Percentiles rank a stretch among this genome's conserved stretches.
Conservation (phyloP, 2,888 invertebrate genomes). For the Stramonita haemastoma region DNA sequence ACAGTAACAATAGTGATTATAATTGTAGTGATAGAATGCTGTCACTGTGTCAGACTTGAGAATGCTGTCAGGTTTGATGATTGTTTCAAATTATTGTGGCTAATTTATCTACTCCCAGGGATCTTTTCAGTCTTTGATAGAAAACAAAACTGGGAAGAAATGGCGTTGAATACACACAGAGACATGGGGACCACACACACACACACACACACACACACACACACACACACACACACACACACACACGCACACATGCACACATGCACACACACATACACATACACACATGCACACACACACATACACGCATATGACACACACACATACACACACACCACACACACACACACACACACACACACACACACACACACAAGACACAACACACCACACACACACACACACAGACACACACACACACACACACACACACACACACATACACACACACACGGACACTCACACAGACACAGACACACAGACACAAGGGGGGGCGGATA, state of each 20-base stretch:
- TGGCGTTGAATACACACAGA: too few relatives aligned
- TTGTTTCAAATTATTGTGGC: too few relatives aligned
- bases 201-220: not conserved
- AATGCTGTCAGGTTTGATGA: too few relatives aligned
- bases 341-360: conserved; percentile 23
- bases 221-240: not conserved
- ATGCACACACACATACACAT: not conserved
- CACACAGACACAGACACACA: not conserved
- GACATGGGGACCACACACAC: too few relatives aligned
- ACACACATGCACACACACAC: conserved; percentile 7
- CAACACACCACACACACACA: not conserved
- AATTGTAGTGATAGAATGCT: too few relatives aligned
- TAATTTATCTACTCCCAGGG: too few relatives aligned
- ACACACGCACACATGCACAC: not conserved
- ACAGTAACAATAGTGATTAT: too few relatives aligned
- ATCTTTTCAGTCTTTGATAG: too few relatives aligned
- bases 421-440: conserved; percentile 10
- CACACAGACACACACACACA: not conserved
- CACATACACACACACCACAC: not conserved
- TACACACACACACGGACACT: not conserved
- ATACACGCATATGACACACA: not conserved
- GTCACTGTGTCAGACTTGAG: too few relatives aligned
- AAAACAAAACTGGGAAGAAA: too few relatives aligned
- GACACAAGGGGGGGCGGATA: too few relatives aligned
- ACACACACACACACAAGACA: not conserved